Base-by-base conservation (phyloP, 1,140 invertebrate genomes). In the Eufriesea mexicana region DNA sequence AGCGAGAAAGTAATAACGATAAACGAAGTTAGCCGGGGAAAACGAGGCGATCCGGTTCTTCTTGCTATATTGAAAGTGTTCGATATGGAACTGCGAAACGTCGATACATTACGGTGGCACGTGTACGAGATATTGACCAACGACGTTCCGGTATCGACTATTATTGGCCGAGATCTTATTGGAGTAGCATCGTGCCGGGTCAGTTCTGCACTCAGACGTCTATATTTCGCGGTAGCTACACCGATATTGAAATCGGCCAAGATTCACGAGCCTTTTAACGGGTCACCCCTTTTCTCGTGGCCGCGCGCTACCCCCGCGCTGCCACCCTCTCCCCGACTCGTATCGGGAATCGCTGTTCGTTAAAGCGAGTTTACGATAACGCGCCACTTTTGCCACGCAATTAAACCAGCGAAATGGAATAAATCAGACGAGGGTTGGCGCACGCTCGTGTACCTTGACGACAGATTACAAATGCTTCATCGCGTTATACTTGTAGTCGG, bases 41-140 rank as follows among this genome's bases (percentile, higher is more conserved):
- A 81, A 81, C 71, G 79, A 76, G 61, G 25, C 51, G 75, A 68
- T 66, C 59, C 79, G 49, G 68, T 12, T 23, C 9, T 12, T 16
- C 71, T 51, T 57, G 71, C 64, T 86, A 87, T 87, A 87, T 87
- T 84, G 86, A 54, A 83, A 86, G 85, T 87, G 85, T 86, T 86
- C 86, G 83, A 87, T 86, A 86, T 83, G 80, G 64, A 87, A 72
- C 85, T 79, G 75, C 80, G 67, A 86, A 82, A 82, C 71, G 85
- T 75, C 86, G 85, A 87, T 87, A 87, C 85, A 84, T 86, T 87
- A 87, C 71, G 75, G 76, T 83, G 85, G 85, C 86, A 87, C 80
- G 85, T 87, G 86, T 84, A 87, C 85, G 66, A 86, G 86, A 87
- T 87, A 87, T 87, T 87, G 86, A 87, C 86, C 85, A 87, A 87